Conservation (phyloP, 2,888 invertebrate species). For the Idaea dimidiata region DNA sequence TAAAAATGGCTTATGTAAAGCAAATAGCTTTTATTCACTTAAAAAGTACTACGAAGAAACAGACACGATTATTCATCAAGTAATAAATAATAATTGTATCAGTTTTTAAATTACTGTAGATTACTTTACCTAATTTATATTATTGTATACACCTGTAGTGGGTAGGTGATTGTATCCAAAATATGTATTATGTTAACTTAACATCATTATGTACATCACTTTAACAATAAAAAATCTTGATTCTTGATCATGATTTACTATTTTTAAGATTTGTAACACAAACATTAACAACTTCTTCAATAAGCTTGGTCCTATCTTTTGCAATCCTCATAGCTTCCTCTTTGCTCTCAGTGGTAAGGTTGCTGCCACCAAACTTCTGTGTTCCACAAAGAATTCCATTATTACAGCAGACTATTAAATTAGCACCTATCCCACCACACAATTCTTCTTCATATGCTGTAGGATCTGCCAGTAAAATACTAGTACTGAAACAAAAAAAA, state of each 20-base stretch:
- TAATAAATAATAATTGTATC: too few species aligned
- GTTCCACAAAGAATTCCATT: constrained; percentile 83
- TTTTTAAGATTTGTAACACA: constrained; percentile 52
- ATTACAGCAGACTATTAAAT: constrained; percentile 84
- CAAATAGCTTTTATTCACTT: too few species aligned
- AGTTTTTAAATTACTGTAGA: too few species aligned
- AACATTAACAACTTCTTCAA: constrained; percentile 65
- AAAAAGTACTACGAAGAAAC: too few species aligned
- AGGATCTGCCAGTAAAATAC: constrained; percentile 87
- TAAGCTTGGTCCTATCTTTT: constrained; percentile 77
- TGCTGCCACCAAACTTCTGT: constrained; percentile 88
- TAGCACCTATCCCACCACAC: constrained; percentile 82
- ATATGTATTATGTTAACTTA: too few species aligned
- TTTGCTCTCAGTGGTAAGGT: constrained; percentile 80
- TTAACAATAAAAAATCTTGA: too few species aligned
- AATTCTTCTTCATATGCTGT: constrained; percentile 90
- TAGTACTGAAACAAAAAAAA: constrained; percentile 68
- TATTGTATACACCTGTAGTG: too few species aligned
- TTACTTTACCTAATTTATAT: too few species aligned
- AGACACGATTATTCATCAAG: too few species aligned
- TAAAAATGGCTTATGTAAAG: too few species aligned
- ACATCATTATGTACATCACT: too few species aligned
- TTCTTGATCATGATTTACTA: constrained; percentile 21
- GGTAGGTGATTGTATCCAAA: too few species aligned
- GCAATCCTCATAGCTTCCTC: constrained; percentile 81